Conservation (phyloP, 1,140 invertebrate species). For the Stenopsyche tienmushanensis region DNA sequence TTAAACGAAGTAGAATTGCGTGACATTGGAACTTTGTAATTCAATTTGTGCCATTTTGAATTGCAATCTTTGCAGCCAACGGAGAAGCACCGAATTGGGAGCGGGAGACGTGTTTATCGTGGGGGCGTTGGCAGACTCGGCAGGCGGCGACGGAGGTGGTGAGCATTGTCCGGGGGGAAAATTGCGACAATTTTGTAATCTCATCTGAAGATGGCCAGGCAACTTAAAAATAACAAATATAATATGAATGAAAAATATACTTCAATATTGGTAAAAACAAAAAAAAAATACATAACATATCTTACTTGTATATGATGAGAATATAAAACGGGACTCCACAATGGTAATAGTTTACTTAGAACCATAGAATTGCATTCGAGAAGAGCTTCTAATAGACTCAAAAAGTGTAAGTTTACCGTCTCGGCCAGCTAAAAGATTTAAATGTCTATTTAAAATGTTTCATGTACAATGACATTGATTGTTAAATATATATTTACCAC, state of each 20-base stretch:
- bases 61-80: conserved; percentile 90
- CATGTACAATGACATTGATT: not conserved
- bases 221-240: conserved; percentile 62
- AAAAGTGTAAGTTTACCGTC: conserved; percentile 96
- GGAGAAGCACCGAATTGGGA: conserved; percentile 57
- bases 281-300: no score
- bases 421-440: conserved; percentile 81
- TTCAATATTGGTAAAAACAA: not conserved
- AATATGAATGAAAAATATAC: conserved; percentile 3
- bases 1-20: conserved; percentile 44
- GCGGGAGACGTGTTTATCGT: conserved; percentile 37
- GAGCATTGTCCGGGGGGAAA: conserved; percentile 58
- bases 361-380: conserved; percentile 94
- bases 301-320: conserved; percentile 80
- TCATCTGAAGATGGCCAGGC: conserved; percentile 84
- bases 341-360: conserved; percentile 79
- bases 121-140: conserved; percentile 42
- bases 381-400: conserved; percentile 92
- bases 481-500: conserved; percentile 59
- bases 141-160: conserved; percentile 18
- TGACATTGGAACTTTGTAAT: conserved; percentile 85
- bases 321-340: conserved; percentile 90
- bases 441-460: not conserved
- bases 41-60: conserved; percentile 99
- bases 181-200: conserved; percentile 87